Evolutionary conservation across 2,797 vertebrate genomes (phyloP).

Genomic region (Cuniculus paca): DNA sequence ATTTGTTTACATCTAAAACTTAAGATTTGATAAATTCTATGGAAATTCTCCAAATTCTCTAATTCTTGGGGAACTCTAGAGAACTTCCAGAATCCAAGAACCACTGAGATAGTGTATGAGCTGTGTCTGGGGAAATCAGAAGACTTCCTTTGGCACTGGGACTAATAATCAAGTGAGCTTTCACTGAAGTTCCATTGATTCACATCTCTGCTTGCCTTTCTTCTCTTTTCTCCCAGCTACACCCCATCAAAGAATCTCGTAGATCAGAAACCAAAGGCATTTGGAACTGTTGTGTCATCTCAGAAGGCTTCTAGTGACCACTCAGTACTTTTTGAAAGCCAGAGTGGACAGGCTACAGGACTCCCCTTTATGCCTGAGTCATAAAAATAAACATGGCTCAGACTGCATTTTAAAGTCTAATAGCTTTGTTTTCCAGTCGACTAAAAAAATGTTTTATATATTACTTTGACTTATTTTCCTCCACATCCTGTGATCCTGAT

Average conservation of each 20-base stretch:
- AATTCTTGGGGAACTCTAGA: neutral
- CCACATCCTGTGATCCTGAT: neutral
- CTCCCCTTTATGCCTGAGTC: neutral
- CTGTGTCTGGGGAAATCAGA: neutral
- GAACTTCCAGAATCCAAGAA: neutral
- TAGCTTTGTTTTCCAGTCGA: neutral
- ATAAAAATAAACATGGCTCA: neutral
- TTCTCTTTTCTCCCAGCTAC: neutral
- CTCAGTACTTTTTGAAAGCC: neutral
- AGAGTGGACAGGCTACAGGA: no score
- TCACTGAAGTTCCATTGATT: neutral
- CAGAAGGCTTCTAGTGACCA: neutral
- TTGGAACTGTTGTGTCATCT: neutral
- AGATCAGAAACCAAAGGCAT: neutral
- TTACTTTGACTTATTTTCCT: neutral
- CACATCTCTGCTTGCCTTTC: neutral
- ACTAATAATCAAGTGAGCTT: neutral
- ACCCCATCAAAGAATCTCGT: neutral
- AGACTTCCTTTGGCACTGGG: neutral
- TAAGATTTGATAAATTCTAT: neutral
- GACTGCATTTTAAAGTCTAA: neutral
- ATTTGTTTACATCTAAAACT: neutral
- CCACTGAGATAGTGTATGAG: neutral
- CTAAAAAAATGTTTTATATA: neutral
- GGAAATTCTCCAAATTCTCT: neutral